Evolutionary conservation across 2,797 vertebrate species (phyloP).

Genomic region (Platyrinchus mystaceus): DNA sequence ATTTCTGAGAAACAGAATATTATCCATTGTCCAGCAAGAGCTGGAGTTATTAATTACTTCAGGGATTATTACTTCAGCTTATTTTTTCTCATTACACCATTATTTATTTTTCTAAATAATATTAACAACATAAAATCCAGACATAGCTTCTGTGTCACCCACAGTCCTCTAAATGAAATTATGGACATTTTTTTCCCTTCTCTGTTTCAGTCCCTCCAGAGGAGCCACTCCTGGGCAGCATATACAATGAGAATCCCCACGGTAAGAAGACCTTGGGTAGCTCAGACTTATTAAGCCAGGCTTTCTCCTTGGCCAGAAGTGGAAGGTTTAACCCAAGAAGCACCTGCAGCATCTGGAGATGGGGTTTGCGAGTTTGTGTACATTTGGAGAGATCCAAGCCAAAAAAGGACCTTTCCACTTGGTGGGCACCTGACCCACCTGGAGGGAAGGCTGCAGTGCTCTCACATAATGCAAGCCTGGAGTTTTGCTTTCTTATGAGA

Average conservation of each 20-base stretch:
- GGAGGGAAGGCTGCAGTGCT: background rate
- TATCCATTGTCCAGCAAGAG: background rate
- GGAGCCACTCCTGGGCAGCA: background rate
- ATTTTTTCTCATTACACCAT: rapidly evolving
- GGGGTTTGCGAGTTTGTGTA: background rate
- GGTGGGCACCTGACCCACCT: rapidly evolving
- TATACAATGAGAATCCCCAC: conserved; percentile 54
- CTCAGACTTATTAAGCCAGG: background rate
- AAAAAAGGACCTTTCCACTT: background rate
- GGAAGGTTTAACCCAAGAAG: background rate
- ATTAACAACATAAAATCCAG: background rate
- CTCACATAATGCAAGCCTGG: rapidly evolving
- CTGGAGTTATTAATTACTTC: background rate
- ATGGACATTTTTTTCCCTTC: background rate
- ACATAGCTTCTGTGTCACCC: background rate
- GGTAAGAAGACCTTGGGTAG: conserved; percentile 23
- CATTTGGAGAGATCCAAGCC: background rate
- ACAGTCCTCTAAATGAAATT: background rate
- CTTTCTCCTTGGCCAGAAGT: background rate
- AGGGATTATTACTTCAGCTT: background rate
- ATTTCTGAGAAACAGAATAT: background rate
- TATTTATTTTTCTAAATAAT: background rate
- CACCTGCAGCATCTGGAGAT: background rate
- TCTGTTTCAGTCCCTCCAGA: background rate
- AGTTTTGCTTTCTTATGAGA: background rate